Evolutionary conservation across 2,797 vertebrate genomes (phyloP), one percentile per base, ranked within the genome.

Genomic region (Diglossa cyanea): DNA sequence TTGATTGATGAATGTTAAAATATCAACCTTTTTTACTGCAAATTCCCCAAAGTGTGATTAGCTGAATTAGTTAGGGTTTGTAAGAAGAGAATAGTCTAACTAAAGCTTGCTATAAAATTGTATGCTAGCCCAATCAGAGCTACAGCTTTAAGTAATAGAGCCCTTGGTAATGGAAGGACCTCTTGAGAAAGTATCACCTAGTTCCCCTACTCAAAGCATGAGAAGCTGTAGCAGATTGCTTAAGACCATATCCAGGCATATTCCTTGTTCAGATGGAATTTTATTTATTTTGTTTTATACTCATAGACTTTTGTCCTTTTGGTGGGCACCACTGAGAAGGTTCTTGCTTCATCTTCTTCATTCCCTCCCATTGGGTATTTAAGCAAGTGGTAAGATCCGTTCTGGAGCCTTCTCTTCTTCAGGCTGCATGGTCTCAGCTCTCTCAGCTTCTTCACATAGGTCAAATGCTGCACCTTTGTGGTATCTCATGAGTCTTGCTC

Each of bases 371-470:
- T 0, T 57, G 7, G 18, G 12, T 62, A 35, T 71, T 74, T 82
- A 10, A 23, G 14, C 5, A 62, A 21, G 28, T 21, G 15, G 8
- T 57, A 37, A 45, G 11, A 24, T 24, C 0, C 0, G 0, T 62
- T 61, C 26, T 53, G 39, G 14, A 68, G 25, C 51, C 35, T 77
- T 54, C 24, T 67, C 18, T 62, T 63, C 24, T 63, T 17, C 35
- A 40, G 26, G 7, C 47, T 54, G 40, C 80, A 19, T 2, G 4
- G 15, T 45, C 39, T 31, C 4, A 2, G 21, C 30, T 67, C 60
- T 54, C 42, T 68, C 70, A 11, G 19, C 42, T 67, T 55, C 26
- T 75, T 60, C 35, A 6, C 2, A 0, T 7, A 7, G 9, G 5
- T 70, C 25, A 45, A 25, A 21, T 51, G 19, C 26, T 31, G 15